Evolutionary conservation across 2,113 vertebrate genomes (phyloP).

Genomic region (Lamprologus lemairii): DNA sequence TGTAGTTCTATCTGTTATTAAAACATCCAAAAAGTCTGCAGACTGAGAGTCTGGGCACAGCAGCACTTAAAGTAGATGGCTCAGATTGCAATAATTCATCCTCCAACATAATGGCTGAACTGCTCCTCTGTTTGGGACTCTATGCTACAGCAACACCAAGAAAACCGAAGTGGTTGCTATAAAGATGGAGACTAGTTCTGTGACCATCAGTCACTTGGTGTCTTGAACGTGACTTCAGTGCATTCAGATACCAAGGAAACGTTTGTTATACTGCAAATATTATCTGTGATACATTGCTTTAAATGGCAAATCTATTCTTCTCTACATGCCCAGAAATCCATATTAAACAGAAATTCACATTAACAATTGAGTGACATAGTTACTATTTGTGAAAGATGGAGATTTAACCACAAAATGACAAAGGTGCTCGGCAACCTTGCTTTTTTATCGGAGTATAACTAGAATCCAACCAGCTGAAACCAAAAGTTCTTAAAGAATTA

Average conservation of each 20-base stretch:
- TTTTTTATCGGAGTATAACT: not conserved
- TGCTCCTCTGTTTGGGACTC: not conserved
- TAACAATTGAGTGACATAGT: not conserved
- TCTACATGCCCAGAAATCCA: not conserved
- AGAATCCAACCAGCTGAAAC: not conserved
- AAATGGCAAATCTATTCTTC: not conserved
- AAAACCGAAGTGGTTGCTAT: not conserved
- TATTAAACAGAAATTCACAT: not conserved
- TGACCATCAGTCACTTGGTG: not conserved
- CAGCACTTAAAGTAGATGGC: not conserved
- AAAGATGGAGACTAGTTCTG: not conserved
- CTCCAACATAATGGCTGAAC: not conserved
- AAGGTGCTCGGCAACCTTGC: not conserved
- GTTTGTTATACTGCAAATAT: not conserved
- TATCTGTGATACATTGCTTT: not conserved
- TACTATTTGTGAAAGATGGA: not conserved
- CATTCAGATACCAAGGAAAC: not conserved
- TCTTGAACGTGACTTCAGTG: not conserved
- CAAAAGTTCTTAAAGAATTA: not conserved
- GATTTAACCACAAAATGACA: not conserved
- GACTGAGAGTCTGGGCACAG: accelerated
- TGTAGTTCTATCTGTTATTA: not conserved
- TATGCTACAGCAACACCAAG: not conserved
- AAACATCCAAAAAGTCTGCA: not conserved
- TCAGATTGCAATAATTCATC: not conserved